A percentile compares a stretch with the other conserved stretches of the same genome.
Conservation (phyloP, 2,113 vertebrate genomes). For the Tragelaphus strepsiceros region DNA sequence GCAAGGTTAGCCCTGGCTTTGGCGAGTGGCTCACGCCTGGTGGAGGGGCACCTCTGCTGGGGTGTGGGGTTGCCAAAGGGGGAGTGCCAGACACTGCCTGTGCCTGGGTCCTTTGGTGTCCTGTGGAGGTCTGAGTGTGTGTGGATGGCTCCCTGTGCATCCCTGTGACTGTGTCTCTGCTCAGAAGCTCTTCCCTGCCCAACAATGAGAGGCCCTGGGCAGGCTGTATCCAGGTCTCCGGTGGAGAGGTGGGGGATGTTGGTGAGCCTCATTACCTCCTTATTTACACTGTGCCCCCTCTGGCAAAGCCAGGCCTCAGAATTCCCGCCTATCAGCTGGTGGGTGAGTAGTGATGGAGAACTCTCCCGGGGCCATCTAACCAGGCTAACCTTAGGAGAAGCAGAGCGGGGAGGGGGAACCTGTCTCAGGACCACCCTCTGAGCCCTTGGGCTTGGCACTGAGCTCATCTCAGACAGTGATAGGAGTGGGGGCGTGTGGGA, state of each 20-base stretch:
- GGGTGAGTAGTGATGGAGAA: background rate
- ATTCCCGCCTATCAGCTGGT: background rate
- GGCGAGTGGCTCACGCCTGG: background rate
- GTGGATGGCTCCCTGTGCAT: background rate
- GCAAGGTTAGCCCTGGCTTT: background rate
- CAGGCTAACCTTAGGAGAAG: background rate
- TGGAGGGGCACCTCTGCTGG: background rate
- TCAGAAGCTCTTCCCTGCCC: background rate
- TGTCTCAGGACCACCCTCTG: background rate
- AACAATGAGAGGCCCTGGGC: background rate
- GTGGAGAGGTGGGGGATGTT: background rate
- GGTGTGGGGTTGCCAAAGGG: background rate
- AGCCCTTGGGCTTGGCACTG: background rate
- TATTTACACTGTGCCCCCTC: background rate
- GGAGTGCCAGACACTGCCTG: background rate
- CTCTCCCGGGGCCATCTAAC: conserved; percentile 46
- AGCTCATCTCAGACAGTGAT: background rate
- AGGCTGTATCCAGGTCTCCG: background rate
- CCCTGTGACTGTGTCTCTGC: background rate
- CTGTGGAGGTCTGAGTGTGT: background rate
- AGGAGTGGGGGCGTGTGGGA: background rate
- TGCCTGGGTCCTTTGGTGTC: background rate
- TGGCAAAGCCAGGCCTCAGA: background rate
- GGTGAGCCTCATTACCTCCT: conserved; percentile 27
- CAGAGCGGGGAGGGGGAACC: background rate